Evolutionary conservation across 1,140 invertebrate genomes (phyloP).

Genomic region (Bombyx mandarina): DNA sequence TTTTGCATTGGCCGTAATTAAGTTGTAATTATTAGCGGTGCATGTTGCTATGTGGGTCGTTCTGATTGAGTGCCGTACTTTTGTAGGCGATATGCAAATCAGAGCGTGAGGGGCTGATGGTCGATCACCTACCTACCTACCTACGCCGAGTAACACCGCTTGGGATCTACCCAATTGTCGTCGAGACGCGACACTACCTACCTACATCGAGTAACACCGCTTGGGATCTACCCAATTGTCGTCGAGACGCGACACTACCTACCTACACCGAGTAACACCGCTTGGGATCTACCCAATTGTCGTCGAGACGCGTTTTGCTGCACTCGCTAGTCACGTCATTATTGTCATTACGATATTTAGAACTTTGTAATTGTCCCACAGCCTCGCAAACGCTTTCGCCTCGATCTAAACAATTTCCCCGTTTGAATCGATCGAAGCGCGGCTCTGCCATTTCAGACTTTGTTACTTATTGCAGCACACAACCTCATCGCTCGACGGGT

Average conservation of each 20-base stretch:
- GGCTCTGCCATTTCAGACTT: conserved; percentile 20
- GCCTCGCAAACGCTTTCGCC: conserved; percentile 38
- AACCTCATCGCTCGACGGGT: conserved; percentile 34
- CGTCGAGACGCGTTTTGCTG: conserved; percentile 20
- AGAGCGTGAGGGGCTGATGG: conserved; percentile 36
- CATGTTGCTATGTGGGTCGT: conserved; percentile 37
- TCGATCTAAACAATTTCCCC: conserved; percentile 42
- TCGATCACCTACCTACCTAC: conserved; percentile 21
- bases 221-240: conserved; percentile 20
- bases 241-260: conserved; percentile 15
- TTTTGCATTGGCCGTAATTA: conserved; percentile 14
- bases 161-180: conserved; percentile 18
- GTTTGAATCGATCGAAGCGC: conserved; percentile 26
- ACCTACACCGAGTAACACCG: conserved; percentile 35
- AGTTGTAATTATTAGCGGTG: conserved; percentile 21
- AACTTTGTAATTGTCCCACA: conserved; percentile 34
- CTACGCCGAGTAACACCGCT: conserved; percentile 37
- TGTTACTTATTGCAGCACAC: conserved; percentile 15
- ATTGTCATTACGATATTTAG: conserved; percentile 38
- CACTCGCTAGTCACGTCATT: conserved; percentile 27
- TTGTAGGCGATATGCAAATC: conserved; percentile 58
- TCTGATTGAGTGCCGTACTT: conserved; percentile 47
- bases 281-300: conserved; percentile 22
- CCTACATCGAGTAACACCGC: conserved; percentile 36
- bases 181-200: conserved; percentile 2